A percentile compares a stretch with the other conserved stretches of the same genome.
Evolutionary conservation across 2,888 invertebrate genomes (phyloP).

Genomic region (Dermolepida albohirtum): DNA sequence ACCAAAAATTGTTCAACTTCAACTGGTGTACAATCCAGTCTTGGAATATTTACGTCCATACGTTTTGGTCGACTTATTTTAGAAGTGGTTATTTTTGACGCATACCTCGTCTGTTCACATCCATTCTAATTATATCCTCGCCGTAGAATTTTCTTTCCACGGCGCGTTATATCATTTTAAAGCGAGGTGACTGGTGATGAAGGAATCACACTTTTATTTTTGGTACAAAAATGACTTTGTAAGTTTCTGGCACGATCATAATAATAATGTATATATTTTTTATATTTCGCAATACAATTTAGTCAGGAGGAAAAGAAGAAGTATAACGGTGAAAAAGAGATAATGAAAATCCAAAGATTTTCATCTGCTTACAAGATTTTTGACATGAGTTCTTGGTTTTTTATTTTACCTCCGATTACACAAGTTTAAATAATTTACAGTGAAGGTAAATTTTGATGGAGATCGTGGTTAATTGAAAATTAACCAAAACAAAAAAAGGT

Average conservation of each 20-base stretch:
- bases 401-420: too few species aligned
- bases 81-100: constrained; percentile 31
- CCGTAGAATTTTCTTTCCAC: constrained; percentile 22
- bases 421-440: too few species aligned
- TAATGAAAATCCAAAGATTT: too few species aligned
- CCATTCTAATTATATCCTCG: constrained; percentile 27
- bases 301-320: too few species aligned
- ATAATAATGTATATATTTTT: not conserved
- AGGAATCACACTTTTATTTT: constrained; percentile 19
- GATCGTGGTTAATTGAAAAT: too few species aligned
- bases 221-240: constrained; percentile 16
- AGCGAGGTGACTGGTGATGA: constrained; percentile 8
- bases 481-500: too few species aligned
- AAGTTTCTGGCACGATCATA: constrained; percentile 18
- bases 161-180: constrained; percentile 28
- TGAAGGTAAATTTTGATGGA: too few species aligned
- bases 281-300: not conserved
- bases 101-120: constrained; percentile 35
- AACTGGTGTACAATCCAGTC: constrained; percentile 22
- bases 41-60: constrained; percentile 29
- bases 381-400: too few species aligned
- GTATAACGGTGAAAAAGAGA: too few species aligned
- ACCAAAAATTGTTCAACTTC: not conserved
- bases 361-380: too few species aligned
- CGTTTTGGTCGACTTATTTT: constrained; percentile 31